These are phyloP conservation scores for Rhynchomys soricoides DNA, from an alignment of 2,113 vertebrate species.

Conservation along the genomic window DNA sequence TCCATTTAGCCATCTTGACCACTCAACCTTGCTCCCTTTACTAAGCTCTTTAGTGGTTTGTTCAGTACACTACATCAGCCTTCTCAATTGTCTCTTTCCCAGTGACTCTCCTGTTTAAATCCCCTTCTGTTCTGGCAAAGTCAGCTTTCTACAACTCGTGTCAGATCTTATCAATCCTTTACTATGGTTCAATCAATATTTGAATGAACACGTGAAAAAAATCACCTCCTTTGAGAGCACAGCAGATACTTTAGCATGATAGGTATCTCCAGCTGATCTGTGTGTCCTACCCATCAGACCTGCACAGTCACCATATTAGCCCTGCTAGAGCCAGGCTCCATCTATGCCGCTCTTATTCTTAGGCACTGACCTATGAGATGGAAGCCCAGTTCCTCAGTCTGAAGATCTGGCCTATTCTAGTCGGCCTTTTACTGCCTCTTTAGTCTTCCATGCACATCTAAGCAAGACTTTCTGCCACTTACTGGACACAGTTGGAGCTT, in stretches of 20 bases:
- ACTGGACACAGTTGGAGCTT: conserved; percentile 34
- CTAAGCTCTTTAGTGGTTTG: neutral
- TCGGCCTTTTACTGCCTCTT: neutral
- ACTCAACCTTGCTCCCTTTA: neutral
- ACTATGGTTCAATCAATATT: neutral
- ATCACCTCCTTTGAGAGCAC: neutral
- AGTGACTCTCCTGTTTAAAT: neutral
- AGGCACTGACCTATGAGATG: neutral
- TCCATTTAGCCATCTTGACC: neutral
- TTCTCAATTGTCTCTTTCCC: neutral
- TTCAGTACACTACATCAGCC: neutral
- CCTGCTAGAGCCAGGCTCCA: conserved; percentile 6
- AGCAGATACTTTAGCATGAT: neutral
- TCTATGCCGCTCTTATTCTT: conserved; percentile 39
- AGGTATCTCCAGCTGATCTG: neutral
- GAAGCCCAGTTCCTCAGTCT: neutral
- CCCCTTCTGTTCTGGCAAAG: neutral
- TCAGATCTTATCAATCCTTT: conserved; percentile 39
- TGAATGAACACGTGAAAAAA: conserved; percentile 44
- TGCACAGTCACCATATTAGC: neutral
- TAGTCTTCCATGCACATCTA: conserved; percentile 33
- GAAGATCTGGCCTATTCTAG: neutral
- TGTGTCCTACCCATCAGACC: neutral
- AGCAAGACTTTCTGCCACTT: conserved; percentile 14
- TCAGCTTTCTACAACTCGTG: conserved; percentile 12